A percentile compares a stretch with the other conserved stretches of the same genome.
These are phyloP conservation scores for Allolobophora icterica DNA, from an alignment of 2,888 invertebrate species.

Conservation along the genomic window DNA sequence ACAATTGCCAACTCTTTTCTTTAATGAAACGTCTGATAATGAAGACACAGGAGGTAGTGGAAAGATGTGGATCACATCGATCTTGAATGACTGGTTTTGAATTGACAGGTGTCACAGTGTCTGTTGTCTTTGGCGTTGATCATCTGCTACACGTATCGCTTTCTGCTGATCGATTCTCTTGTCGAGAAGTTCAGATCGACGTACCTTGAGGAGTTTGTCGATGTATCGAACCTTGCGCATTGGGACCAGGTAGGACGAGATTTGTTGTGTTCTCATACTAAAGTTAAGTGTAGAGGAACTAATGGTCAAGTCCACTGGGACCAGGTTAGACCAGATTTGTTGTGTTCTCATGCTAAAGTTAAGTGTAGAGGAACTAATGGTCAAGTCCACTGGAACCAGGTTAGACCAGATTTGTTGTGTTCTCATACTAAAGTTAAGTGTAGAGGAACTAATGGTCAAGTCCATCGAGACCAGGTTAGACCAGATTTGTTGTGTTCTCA, in stretches of 20 bases:
- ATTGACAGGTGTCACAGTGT: conserved; percentile 35
- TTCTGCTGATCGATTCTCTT: conserved; percentile 56
- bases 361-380: background rate
- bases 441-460: too few species aligned
- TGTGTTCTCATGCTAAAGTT: background rate
- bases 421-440: background rate
- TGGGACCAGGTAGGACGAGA: conserved; percentile 55
- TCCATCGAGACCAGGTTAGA: conserved; percentile 57
- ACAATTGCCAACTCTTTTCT: too few species aligned
- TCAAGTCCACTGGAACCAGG: background rate
- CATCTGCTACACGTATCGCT: conserved; percentile 59
- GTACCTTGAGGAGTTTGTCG: conserved; percentile 60
- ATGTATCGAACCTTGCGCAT: conserved; percentile 56
- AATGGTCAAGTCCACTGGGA: background rate
- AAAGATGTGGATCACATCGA: too few species aligned
- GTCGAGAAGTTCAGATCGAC: conserved; percentile 57
- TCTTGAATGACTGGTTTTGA: too few species aligned
- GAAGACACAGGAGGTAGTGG: too few species aligned
- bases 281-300: background rate
- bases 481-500: background rate
- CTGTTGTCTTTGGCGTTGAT: conserved; percentile 51
- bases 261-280: background rate
- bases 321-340: too few species aligned
- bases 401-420: background rate
- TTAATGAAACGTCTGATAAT: too few species aligned